Conservation (phyloP, 30 jellyfish, hydroid and myxozoan species). For the Rhopilema esculentum region DNA sequence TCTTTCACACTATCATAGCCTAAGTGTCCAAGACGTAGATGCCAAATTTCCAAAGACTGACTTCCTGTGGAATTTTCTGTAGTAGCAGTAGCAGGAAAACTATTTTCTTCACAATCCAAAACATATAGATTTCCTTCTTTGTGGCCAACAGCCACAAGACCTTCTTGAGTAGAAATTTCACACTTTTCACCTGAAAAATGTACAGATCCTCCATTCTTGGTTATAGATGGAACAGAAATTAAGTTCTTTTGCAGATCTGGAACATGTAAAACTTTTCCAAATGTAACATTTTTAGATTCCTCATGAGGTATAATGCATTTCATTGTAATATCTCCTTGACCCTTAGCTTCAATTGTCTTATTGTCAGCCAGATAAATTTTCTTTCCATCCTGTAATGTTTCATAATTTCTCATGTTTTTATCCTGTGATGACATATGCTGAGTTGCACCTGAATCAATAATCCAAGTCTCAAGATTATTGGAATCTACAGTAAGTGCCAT, state of each 20-base stretch:
- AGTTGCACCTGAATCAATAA: constrained; percentile 34
- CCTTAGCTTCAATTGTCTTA: constrained; percentile 26
- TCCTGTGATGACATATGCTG: constrained; percentile 35
- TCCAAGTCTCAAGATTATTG: constrained; percentile 10
- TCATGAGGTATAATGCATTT: not conserved
- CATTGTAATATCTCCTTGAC: constrained; percentile 10
- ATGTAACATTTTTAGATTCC: not conserved
- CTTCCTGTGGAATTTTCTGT: not conserved
- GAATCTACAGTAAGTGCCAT: constrained; percentile 24
- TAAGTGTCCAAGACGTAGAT: not conserved
- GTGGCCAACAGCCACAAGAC: not conserved
- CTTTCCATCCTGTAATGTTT: constrained; percentile 17
- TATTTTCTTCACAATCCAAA: not conserved
- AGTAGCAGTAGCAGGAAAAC: not conserved
- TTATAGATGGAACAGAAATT: not conserved
- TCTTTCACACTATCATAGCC: not conserved
- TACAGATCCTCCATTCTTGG: not conserved
- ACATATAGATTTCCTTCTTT: not conserved
- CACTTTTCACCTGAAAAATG: constrained; percentile 38
- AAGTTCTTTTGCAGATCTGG: not conserved
- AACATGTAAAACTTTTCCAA: not conserved
- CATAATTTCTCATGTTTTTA: constrained; percentile 5
- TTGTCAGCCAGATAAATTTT: constrained; percentile 36
- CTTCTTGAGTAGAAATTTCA: constrained; percentile 19
- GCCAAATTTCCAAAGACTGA: not conserved